These are phyloP conservation scores for Leucophenga montana DNA, from an alignment of 2,888 invertebrate genomes.

Conservation along the genomic window DNA sequence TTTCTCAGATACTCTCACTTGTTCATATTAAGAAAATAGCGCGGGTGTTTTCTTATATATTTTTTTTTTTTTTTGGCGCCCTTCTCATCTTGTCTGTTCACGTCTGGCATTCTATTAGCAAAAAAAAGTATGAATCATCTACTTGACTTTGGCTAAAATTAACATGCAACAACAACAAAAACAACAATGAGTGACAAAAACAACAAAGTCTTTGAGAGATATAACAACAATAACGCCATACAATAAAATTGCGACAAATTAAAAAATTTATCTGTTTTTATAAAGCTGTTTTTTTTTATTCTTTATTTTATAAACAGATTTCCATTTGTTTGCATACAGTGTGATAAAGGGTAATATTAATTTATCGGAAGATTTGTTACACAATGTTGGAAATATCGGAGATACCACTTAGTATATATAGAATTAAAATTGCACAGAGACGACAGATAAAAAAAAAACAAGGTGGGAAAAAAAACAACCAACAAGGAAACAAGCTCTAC, in stretches of 20 bases:
- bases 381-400: too few relatives aligned
- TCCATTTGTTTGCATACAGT: slow-evolving; percentile 11
- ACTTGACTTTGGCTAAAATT: slow-evolving; percentile 64
- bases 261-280: slow-evolving; percentile 37
- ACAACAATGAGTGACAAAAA: slow-evolving; percentile 32
- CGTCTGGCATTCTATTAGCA: slow-evolving; percentile 19
- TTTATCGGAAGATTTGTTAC: neutral
- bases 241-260: slow-evolving; percentile 50
- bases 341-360: neutral
- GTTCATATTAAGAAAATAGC: slow-evolving; percentile 27
- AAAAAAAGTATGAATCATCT: slow-evolving; percentile 46
- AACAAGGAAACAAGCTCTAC: too few relatives aligned
- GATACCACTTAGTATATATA: too few relatives aligned
- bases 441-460: too few relatives aligned
- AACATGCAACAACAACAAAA: slow-evolving; percentile 42
- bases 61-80: slow-evolving; percentile 10
- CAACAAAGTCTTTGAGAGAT: neutral
- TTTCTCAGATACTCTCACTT: slow-evolving; percentile 31
- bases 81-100: neutral
- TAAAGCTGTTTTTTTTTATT: neutral
- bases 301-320: neutral
- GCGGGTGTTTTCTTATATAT: slow-evolving; percentile 15
- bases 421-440: too few relatives aligned
- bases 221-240: slow-evolving; percentile 38
- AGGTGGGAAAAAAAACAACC: too few relatives aligned